Evolutionary conservation across 2,797 vertebrate species (phyloP), one percentile per base, ranked within the genome.

Genomic region (Stomatorhinus walkeri): DNA sequence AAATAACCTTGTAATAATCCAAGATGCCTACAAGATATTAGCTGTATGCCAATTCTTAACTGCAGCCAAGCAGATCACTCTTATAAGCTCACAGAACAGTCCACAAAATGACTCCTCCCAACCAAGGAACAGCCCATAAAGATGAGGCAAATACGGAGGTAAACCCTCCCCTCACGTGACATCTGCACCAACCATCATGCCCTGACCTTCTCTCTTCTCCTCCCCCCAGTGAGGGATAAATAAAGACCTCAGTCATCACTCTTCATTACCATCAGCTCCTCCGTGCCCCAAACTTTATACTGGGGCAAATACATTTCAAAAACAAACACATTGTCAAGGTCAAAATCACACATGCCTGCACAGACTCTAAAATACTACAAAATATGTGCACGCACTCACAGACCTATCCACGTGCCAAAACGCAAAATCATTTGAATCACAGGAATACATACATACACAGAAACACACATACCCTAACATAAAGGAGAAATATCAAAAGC

Each of bases 181-280:
- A 46, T 1, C 56, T 22, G 48, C 16, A 22, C 56, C 40, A 16
- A 64, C 40, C 43, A 64, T 12, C 36, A 79, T 19, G 32, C 24
- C 46, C 36, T 22, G 32, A 16, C 52, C n/a, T 40, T 19, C 51
- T 14, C 59, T 43, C 43, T n/a, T 32, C 51, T 32, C 43, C 59
- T 54, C 24, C 59, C 36, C 14, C 24, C 40, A 40, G 4, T 64
- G 24, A 85, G 19, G 56, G 81, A 68, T 85, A 86, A 85, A 85
- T 86, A n/a, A 89, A 89, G 83, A 89, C 81, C 84, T 87, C 59
- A 43, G 19, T 64, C 88, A 72, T 86, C 88, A 43, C 49, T 68
- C 59, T 48, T 76, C 59, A 87, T 76, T 76, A 89, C 14, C 59
- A 40, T 51, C 88, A 86, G 32, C 48, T 46, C 59, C 46, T 87